phyloP scores from a whole-genome alignment of 2,888 invertebrate species.

The Oxystoma pomonae region DNA sequence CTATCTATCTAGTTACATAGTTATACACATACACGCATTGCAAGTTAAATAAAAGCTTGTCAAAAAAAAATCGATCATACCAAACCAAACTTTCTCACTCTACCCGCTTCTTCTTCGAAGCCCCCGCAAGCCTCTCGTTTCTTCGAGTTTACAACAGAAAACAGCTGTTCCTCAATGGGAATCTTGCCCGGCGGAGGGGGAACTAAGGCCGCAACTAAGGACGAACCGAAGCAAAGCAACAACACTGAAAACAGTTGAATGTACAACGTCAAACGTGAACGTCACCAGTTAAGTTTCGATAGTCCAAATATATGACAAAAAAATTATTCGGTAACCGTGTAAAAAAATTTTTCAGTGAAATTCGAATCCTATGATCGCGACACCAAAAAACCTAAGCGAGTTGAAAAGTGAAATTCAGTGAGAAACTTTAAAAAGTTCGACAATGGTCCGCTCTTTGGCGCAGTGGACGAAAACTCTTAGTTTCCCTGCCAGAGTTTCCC shows the following conservation, averaged over 20 bases:
- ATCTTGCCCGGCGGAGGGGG: conserved; percentile 35
- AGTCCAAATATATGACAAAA: too few relatives aligned
- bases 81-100: neutral
- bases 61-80: too few relatives aligned
- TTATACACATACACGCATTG: too few relatives aligned
- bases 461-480: conserved; percentile 91
- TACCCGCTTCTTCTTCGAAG: neutral
- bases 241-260: conserved; percentile 32
- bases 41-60: too few relatives aligned
- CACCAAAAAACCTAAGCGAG: too few relatives aligned
- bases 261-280: conserved; percentile 14
- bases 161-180: conserved; percentile 42
- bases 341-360: too few relatives aligned
- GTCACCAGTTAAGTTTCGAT: too few relatives aligned
- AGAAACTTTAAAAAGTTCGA: too few relatives aligned
- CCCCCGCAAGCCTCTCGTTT: neutral
- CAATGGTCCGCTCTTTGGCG: conserved; percentile 82
- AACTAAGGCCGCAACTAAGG: conserved; percentile 43
- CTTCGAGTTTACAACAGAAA: conserved; percentile 19
- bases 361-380: too few relatives aligned
- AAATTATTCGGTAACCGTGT: too few relatives aligned
- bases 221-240: conserved; percentile 31
- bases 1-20: too few relatives aligned
- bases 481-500: conserved; percentile 81
- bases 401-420: too few relatives aligned